phyloP scores from a whole-genome alignment of 2,113 vertebrate genomes.

The Arizona elegans region DNA sequence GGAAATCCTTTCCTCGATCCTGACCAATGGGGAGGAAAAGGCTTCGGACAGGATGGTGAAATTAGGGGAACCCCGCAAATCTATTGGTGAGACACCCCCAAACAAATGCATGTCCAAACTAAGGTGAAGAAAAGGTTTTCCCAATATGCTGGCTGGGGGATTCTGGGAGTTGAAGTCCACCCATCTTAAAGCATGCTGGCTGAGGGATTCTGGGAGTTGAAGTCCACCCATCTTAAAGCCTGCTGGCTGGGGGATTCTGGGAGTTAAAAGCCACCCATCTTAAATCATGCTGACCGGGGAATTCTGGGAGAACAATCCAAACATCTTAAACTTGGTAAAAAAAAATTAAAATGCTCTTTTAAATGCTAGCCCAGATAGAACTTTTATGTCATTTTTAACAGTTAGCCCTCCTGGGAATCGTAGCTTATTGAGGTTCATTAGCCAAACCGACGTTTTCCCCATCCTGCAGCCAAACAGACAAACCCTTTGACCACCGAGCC shows the following conservation, averaged over 20 bases:
- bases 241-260: too few species aligned
- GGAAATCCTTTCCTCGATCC: conserved; percentile 56
- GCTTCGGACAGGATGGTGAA: conserved; percentile 69
- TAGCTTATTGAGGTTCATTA: neutral
- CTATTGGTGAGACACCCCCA: conserved; percentile 71
- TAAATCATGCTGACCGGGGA: too few species aligned
- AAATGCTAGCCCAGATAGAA: neutral
- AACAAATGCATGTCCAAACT: neutral
- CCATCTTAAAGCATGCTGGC: too few species aligned
- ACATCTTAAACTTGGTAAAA: neutral
- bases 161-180: neutral
- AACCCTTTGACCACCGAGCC: neutral
- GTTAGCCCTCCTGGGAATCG: too few species aligned
- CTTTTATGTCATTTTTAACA: neutral
- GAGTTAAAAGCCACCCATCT: too few species aligned
- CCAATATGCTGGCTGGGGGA: neutral
- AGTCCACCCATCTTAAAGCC: too few species aligned
- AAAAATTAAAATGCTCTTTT: neutral
- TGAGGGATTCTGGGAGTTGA: too few species aligned
- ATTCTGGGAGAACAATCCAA: neutral
- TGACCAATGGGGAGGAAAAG: conserved; percentile 82
- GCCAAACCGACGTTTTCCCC: neutral
- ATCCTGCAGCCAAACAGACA: neutral
- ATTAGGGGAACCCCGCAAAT: conserved; percentile 76
- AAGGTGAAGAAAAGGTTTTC: neutral